Evolutionary conservation across 1,140 invertebrate genomes (phyloP).

Genomic region (Drosophila insularis): DNA sequence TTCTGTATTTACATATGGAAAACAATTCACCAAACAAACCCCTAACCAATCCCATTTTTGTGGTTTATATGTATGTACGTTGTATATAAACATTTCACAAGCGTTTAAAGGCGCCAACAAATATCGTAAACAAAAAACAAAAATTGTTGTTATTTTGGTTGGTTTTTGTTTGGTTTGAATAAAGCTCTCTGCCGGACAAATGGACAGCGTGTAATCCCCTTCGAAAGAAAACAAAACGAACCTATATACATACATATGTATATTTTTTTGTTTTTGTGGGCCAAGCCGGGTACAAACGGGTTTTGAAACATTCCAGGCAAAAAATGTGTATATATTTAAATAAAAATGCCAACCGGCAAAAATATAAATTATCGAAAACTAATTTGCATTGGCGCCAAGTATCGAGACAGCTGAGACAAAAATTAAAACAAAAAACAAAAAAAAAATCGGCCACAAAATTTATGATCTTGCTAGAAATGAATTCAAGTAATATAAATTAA

Average conservation of each 20-base stretch:
- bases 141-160: constrained; percentile 25
- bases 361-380: constrained; percentile 64
- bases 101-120: constrained; percentile 36
- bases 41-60: constrained; percentile 16
- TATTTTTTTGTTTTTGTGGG: constrained; percentile 25
- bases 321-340: constrained; percentile 46
- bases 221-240: constrained; percentile 31
- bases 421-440: constrained; percentile 5
- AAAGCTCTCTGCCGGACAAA: constrained; percentile 33
- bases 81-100: constrained; percentile 41
- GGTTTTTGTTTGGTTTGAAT: constrained; percentile 10
- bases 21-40: constrained; percentile 3
- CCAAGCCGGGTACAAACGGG: constrained; percentile 37
- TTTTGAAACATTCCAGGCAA: constrained; percentile 37
- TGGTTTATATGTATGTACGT: constrained; percentile 13
- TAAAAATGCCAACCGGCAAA: constrained; percentile 58
- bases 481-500: constrained; percentile 1
- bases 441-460: constrained; percentile 33
- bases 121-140: constrained; percentile 52
- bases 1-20: neutral
- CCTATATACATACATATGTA: constrained; percentile 38
- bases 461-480: constrained; percentile 38
- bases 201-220: constrained; percentile 21
- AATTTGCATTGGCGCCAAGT: constrained; percentile 76
- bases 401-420: too few relatives aligned